Base-by-base conservation (phyloP, 2,888 invertebrate genomes). In the Morpho deidamia region DNA sequence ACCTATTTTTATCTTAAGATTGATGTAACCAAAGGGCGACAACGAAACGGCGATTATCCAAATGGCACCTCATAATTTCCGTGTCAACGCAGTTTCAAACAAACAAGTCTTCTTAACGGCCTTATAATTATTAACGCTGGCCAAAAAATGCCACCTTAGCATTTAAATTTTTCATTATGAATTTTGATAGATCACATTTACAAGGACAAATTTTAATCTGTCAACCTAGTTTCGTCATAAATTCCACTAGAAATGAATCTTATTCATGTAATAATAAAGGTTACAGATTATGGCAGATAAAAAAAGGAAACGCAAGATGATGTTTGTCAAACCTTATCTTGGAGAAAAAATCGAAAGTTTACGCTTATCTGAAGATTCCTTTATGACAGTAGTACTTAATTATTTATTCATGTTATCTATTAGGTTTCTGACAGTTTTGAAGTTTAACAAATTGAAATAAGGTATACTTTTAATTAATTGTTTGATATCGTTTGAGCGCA, bases 271-370 rank as follows among this genome's bases (percentile, higher is more conserved):
- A 1, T 1, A 1, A 35, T 44, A 44, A n/a, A 44, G 34, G 23
- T 41, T 35, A 37, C 11, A 1, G 32, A 48, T 10, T 7, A 9
- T 9, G 8, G 10, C 11, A 33, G 11, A 40, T 33, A 40, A 12
- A 10, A 32, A 11, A 3, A 39, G 10, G 7, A 38, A 45, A 37
- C 41, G 44, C 35, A 33, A 34, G 10, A 12, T 7, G 10, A 49
- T 38, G 2, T 42, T 49, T 9, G 46, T 42, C 8, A 12, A 44
- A 11, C 23, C 32, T 55, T 55, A 54, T 55, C 56, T 53, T 7
- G n/a, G 10, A 49, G 43, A 44, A 52, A 53, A 56, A 56, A 58
- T 58, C 56, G 56, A 59, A 56, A 61, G 57, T 59, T 59, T 34
- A 33, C 46, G 46, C 55, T 60, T 62, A 60, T 58, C 50, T 50